Conservation (phyloP, 2,797 vertebrate species). For the Apogon hyalosoma region DNA sequence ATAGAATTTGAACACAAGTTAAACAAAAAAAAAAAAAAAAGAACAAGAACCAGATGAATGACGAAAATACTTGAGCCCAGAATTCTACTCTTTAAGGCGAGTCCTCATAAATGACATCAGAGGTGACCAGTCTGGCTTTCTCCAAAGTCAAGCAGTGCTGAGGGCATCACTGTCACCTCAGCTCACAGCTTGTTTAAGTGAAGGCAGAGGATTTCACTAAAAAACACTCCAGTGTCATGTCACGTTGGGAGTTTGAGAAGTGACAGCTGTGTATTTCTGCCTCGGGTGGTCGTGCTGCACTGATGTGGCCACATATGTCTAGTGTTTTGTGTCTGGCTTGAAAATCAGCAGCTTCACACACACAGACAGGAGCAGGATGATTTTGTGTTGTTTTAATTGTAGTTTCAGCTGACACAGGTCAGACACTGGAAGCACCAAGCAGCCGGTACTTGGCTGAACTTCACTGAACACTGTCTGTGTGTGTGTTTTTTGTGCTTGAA, state of each 20-base stretch:
- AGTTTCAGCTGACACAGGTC: constrained; percentile 36
- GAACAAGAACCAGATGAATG: too few relatives aligned
- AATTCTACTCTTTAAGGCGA: neutral
- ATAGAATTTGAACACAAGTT: too few relatives aligned
- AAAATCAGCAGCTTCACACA: constrained; percentile 4
- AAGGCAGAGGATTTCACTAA: neutral
- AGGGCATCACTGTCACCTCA: neutral
- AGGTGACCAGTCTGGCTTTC: neutral
- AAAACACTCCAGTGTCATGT: neutral
- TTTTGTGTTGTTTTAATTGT: constrained; percentile 11
- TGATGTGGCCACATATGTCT: neutral
- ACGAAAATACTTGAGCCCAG: too few relatives aligned
- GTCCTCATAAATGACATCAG: neutral
- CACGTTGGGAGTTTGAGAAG: neutral
- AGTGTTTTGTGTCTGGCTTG: neutral
- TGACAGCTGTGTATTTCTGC: constrained; percentile 33
- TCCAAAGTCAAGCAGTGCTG: constrained; percentile 1
- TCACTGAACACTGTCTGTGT: neutral
- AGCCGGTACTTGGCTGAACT: constrained; percentile 27
- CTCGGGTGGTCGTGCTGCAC: neutral
- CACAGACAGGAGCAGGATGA: constrained; percentile 16
- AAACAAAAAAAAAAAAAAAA: too few relatives aligned
- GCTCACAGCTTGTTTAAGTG: neutral
- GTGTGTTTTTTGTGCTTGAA: constrained; percentile 1
- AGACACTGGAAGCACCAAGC: constrained; percentile 19